These are phyloP conservation scores for Arctocebus calabarensis DNA, from an alignment of 2,797 vertebrate species.

Conservation along the genomic window DNA sequence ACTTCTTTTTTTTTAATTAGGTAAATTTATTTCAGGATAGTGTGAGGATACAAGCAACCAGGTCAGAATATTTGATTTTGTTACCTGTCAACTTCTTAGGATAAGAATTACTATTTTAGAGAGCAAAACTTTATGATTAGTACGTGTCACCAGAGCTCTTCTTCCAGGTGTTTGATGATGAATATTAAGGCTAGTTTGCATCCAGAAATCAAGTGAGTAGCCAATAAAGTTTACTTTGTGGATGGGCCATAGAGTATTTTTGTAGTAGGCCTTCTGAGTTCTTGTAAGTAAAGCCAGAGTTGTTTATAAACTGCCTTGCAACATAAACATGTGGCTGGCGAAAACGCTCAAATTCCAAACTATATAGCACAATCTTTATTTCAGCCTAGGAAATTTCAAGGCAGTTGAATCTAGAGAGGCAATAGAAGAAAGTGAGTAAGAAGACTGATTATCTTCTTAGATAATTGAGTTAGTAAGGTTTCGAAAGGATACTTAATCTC, in stretches of 20 bases:
- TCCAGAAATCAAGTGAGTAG: not conserved
- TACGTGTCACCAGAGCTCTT: not conserved
- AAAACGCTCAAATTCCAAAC: not conserved
- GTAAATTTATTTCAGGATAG: too few species aligned
- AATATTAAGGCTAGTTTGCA: not conserved
- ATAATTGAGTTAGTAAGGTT: not conserved
- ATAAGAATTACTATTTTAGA: not conserved
- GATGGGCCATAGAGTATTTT: not conserved
- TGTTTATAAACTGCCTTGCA: not conserved
- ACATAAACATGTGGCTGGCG: not conserved
- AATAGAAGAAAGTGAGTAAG: not conserved
- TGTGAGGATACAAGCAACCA: too few species aligned
- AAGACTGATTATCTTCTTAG: not conserved
- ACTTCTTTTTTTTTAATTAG: not conserved
- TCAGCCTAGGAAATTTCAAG: slow-evolving; percentile 1
- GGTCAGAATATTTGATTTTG: too few species aligned
- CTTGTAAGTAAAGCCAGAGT: not conserved
- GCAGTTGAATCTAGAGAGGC: not conserved
- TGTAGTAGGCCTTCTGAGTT: not conserved
- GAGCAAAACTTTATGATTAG: not conserved
- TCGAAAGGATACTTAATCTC: not conserved
- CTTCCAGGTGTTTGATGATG: not conserved
- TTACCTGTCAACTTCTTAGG: not conserved
- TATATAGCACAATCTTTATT: not conserved
- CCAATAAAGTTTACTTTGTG: not conserved